Conservation (phyloP, 2,888 invertebrate species). For the Mythimna impura region DNA sequence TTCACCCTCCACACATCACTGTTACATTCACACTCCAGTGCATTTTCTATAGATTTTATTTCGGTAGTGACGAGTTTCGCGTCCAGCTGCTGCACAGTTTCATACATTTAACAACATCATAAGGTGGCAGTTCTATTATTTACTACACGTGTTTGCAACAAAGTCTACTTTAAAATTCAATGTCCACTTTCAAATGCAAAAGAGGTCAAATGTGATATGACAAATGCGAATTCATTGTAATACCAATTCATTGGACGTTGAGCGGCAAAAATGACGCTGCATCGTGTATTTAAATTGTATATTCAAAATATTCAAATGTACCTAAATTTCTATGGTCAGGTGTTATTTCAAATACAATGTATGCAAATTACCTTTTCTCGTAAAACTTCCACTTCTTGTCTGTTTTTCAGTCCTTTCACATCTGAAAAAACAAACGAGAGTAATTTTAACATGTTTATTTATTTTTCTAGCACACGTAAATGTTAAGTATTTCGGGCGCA, state of each 20-base stretch:
- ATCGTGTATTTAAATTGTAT: slow-evolving; percentile 41
- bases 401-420: slow-evolving; percentile 96
- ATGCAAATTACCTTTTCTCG: slow-evolving; percentile 94
- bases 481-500: slow-evolving; percentile 3
- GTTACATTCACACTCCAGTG: too few relatives aligned
- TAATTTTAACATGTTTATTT: slow-evolving; percentile 42
- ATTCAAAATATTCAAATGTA: slow-evolving; percentile 48
- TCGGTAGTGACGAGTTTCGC: background rate
- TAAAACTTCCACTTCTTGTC: slow-evolving; percentile 95
- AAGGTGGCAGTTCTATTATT: background rate
- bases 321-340: slow-evolving; percentile 42
- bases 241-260: slow-evolving; percentile 37
- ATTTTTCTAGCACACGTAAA: slow-evolving; percentile 33
- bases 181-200: slow-evolving; percentile 50
- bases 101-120: background rate
- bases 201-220: slow-evolving; percentile 56
- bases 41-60: background rate
- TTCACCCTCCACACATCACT: background rate
- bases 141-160: slow-evolving; percentile 29
- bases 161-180: slow-evolving; percentile 44
- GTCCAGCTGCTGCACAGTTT: background rate
- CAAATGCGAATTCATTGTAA: slow-evolving; percentile 53
- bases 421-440: slow-evolving; percentile 87
- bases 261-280: slow-evolving; percentile 38
- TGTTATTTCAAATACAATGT: slow-evolving; percentile 43